Percentiles rank a stretch among this genome's conserved stretches.
Evolutionary conservation across 2,888 invertebrate species (phyloP).

Genomic region (Chaetoderma sp.): DNA sequence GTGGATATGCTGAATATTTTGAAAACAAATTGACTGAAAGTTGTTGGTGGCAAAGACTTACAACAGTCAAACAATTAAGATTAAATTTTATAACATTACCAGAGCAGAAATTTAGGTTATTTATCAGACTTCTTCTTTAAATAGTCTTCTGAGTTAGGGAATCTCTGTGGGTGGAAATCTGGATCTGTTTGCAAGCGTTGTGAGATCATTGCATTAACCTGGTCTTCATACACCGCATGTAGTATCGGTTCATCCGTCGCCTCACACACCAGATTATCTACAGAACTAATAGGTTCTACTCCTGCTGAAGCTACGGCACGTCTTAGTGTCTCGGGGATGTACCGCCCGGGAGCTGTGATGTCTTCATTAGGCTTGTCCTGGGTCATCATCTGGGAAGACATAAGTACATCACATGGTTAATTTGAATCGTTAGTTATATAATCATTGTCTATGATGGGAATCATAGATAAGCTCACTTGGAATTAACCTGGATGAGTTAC

Average conservation of each 20-base stretch:
- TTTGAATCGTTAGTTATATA: not conserved
- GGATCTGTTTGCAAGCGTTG: constrained; percentile 71
- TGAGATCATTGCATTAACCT: constrained; percentile 71
- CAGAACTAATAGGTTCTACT: constrained; percentile 69
- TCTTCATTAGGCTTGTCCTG: constrained; percentile 47
- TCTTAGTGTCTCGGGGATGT: constrained; percentile 65
- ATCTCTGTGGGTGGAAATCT: constrained; percentile 66
- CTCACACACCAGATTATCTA: constrained; percentile 72
- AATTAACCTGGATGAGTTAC: no score
- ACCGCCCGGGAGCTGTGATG: constrained; percentile 50
- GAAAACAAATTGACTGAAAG: no score
- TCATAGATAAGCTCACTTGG: not conserved
- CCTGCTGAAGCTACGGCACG: constrained; percentile 73
- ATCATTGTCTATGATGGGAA: not conserved
- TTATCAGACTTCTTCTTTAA: constrained; percentile 44
- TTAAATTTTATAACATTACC: no score
- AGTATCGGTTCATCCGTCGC: constrained; percentile 72
- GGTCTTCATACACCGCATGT: constrained; percentile 73
- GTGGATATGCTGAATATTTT: no score
- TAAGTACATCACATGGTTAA: not conserved
- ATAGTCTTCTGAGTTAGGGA: constrained; percentile 64
- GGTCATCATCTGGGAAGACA: constrained; percentile 55
- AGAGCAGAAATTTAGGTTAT: constrained; percentile 26
- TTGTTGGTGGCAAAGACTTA: no score
- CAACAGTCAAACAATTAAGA: no score